These are phyloP conservation scores for Ictidomys tridecemlineatus DNA, from an alignment of 2,113 vertebrate species.

Conservation along the genomic window DNA sequence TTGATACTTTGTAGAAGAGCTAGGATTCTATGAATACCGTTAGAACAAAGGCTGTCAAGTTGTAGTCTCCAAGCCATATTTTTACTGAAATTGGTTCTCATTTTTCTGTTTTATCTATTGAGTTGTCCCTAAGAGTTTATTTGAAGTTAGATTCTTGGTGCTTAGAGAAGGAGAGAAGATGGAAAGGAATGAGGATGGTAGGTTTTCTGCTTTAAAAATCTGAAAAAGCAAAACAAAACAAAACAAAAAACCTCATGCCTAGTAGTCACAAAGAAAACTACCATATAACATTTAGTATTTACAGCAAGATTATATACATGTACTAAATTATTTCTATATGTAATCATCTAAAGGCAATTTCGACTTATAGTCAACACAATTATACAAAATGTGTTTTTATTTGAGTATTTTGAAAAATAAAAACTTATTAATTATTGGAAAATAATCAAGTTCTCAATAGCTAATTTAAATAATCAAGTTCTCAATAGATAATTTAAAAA, in stretches of 20 bases:
- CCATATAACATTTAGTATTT: background rate
- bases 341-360: background rate
- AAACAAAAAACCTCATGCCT: background rate
- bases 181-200: background rate
- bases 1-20: background rate
- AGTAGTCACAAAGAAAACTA: background rate
- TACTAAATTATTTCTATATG: background rate
- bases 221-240: background rate
- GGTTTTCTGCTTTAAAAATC: background rate
- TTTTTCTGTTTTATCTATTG: background rate
- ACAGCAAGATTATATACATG: background rate
- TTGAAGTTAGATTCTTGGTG: background rate
- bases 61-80: background rate
- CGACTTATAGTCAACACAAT: background rate
- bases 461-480: too few species aligned
- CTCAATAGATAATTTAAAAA: conserved; percentile 1
- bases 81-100: background rate
- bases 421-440: background rate
- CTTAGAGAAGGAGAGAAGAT: background rate
- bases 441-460: background rate
- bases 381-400: background rate
- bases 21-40: background rate
- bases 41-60: background rate
- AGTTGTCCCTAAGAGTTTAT: background rate
- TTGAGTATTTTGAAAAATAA: background rate